Evolutionary conservation across 2,888 invertebrate genomes (phyloP).

Genomic region (Psococerastis gibbosa): DNA sequence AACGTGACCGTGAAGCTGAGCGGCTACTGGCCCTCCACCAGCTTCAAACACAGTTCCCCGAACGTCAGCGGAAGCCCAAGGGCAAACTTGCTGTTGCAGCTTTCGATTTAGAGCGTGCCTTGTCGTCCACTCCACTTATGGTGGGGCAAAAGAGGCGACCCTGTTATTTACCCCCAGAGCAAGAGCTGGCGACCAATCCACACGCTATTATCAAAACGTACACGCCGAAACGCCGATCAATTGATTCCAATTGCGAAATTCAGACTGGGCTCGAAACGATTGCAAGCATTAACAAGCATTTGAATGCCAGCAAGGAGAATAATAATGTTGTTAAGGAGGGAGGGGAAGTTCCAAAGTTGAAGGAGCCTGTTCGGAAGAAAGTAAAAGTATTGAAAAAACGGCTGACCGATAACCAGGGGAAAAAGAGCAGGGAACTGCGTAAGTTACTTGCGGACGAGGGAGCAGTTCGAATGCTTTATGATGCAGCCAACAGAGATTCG

Average conservation of each 20-base stretch:
- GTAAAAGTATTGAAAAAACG: not conserved
- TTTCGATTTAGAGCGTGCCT: not conserved
- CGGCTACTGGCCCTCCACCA: not conserved
- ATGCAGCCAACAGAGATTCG: conserved; percentile 37
- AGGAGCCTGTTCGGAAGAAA: not conserved
- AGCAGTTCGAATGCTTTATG: conserved; percentile 67
- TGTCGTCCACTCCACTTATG: not conserved
- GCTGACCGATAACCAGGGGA: not conserved
- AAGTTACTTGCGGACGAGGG: conserved; percentile 66
- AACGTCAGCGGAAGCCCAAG: not conserved
- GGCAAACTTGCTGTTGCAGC: not conserved
- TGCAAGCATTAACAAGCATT: not conserved
- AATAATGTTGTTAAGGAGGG: not conserved
- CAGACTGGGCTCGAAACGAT: not conserved
- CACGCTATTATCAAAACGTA: not conserved
- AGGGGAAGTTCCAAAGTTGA: not conserved
- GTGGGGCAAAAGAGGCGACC: not conserved
- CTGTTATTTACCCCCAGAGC: not conserved
- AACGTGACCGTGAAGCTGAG: too few species aligned
- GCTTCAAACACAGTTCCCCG: not conserved
- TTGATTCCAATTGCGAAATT: not conserved
- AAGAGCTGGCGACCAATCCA: not conserved
- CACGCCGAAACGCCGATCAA: not conserved
- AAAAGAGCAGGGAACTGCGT: conserved; percentile 42
- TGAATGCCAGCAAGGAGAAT: not conserved